A percentile compares a stretch with the other conserved stretches of the same genome.
phyloP scores from a whole-genome alignment of 2,888 invertebrate species.

The Sarcophaga rosellei region DNA sequence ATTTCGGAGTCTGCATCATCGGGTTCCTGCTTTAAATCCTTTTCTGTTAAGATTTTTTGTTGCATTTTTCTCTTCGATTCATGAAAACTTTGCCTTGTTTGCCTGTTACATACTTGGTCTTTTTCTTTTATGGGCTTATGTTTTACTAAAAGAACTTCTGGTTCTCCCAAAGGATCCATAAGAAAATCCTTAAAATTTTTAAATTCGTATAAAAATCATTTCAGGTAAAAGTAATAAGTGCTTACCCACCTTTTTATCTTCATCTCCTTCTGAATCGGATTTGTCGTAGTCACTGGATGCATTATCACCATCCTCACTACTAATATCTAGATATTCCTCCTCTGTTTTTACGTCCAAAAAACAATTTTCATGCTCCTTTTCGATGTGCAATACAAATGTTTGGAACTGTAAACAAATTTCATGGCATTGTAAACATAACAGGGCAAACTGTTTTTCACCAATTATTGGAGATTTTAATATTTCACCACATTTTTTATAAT shows the following conservation, averaged over 20 bases:
- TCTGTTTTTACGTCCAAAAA: conserved; percentile 50
- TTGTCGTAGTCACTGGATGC: conserved; percentile 50
- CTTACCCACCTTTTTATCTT: conserved; percentile 58
- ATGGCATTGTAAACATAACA: conserved; percentile 62
- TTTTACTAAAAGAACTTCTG: conserved; percentile 53
- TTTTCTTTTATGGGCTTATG: conserved; percentile 34
- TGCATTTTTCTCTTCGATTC: conserved; percentile 48
- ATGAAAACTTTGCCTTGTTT: conserved; percentile 7
- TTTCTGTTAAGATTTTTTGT: conserved; percentile 43
- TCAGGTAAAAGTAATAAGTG: background rate
- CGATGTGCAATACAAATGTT: conserved; percentile 63
- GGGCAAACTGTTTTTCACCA: conserved; percentile 60
- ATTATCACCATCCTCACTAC: conserved; percentile 39
- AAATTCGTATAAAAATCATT: background rate
- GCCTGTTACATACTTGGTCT: conserved; percentile 4
- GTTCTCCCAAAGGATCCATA: conserved; percentile 64
- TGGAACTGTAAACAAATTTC: conserved; percentile 65
- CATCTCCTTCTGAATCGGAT: conserved; percentile 40
- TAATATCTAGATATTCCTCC: conserved; percentile 29
- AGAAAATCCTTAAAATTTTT: conserved; percentile 48
- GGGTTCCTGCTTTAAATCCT: conserved; percentile 60
- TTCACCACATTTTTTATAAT: conserved; percentile 65
- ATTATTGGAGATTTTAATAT: conserved; percentile 60
- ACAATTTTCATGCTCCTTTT: conserved; percentile 57
- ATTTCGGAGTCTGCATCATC: conserved; percentile 19